These are phyloP conservation scores for Taphrorychus bicolor DNA, from an alignment of 2,888 invertebrate genomes.

Conservation along the genomic window DNA sequence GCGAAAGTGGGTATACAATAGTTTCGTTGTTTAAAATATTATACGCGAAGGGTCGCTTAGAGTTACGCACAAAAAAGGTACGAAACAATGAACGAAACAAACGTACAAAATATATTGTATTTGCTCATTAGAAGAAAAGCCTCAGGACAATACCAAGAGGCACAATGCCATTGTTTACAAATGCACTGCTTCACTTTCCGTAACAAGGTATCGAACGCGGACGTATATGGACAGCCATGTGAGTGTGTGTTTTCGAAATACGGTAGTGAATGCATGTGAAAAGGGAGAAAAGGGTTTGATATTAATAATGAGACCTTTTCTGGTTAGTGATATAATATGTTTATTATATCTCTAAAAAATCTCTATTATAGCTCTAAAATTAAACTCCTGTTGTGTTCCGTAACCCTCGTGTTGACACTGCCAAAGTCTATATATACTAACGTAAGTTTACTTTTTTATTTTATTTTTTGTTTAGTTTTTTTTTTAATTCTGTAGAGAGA, in stretches of 20 bases:
- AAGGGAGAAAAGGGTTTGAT: background rate
- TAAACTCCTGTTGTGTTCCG: no score
- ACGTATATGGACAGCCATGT: slow-evolving; percentile 9
- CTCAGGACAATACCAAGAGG: slow-evolving; percentile 22
- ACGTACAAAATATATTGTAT: slow-evolving; percentile 26
- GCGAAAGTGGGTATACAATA: background rate
- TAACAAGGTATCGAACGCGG: slow-evolving; percentile 29
- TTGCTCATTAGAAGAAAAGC: slow-evolving; percentile 32
- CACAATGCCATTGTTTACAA: slow-evolving; percentile 36
- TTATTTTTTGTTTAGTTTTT: no score
- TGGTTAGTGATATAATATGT: no score
- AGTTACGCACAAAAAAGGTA: slow-evolving; percentile 6
- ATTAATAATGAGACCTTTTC: no score
- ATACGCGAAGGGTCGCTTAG: background rate
- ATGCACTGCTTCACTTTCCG: slow-evolving; percentile 21
- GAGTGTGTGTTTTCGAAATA: slow-evolving; percentile 9
- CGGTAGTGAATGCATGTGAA: no score
- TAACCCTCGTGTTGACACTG: no score
- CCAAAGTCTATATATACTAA: no score
- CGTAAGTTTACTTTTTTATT: no score
- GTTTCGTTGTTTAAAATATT: background rate
- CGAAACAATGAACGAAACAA: slow-evolving; percentile 23
- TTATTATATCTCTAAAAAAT: no score
- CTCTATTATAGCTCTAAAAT: no score
- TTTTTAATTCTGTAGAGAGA: no score